Evolutionary conservation across 2,113 vertebrate genomes (phyloP).

Genomic region (Erythrolamprus reginae): DNA sequence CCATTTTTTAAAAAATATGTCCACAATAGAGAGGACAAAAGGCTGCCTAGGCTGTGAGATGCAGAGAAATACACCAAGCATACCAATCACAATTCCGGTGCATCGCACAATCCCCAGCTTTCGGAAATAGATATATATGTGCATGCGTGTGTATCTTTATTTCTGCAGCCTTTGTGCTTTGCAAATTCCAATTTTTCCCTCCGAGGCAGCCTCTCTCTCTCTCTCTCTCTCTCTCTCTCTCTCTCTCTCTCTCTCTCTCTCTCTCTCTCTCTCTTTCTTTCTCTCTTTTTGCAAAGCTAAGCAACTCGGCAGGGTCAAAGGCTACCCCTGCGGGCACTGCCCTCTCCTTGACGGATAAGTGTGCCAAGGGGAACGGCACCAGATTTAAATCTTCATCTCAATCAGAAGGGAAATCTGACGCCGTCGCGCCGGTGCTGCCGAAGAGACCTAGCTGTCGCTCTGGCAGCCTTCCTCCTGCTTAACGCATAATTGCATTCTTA

Average conservation of each 20-base stretch:
- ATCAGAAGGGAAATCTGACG: neutral
- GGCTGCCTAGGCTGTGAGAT: neutral
- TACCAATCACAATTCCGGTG: neutral
- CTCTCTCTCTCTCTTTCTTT: neutral
- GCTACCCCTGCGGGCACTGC: neutral
- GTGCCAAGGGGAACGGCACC: no score
- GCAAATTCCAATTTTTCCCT: neutral
- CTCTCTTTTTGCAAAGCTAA: neutral
- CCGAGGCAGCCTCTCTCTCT: neutral
- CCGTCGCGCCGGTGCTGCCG: neutral
- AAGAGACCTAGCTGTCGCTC: neutral
- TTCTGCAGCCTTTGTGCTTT: neutral
- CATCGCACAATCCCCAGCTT: neutral
- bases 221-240: no score
- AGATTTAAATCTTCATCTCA: neutral
- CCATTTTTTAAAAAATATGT: neutral
- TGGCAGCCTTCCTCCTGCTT: neutral
- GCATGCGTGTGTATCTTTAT: neutral
- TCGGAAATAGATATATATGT: no score
- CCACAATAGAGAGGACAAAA: no score
- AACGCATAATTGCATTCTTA: slow-evolving; percentile 12
- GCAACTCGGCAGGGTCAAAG: neutral
- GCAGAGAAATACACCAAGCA: neutral
- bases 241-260: neutral
- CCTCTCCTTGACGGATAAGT: neutral